Base-by-base conservation (phyloP, 2,888 invertebrate species). In the Therioaphis trifolii region DNA sequence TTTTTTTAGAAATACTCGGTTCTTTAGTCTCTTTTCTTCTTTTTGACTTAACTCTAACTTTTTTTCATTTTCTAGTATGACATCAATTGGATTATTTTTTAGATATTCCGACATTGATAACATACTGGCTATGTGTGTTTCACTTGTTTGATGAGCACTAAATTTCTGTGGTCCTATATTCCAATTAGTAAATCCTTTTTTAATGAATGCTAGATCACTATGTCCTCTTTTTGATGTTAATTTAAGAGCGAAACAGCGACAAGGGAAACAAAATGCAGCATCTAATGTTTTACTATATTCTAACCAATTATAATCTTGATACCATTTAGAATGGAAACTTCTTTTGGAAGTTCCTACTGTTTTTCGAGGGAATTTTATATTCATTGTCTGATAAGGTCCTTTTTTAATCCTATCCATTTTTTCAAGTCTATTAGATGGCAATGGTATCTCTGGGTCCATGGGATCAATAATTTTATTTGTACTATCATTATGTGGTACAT, bases 1-100 rank as follows among this genome's bases (percentile, higher is more conserved):
- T 86, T 61, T 85, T 85, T 78, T 85, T 63, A 74, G 85, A 85
- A 85, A 79, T 85, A 85, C 85, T 86, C 63, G 84, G 71, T 66
- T 84, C 85, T 11, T 82, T 78, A 58, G 76, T 78, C 49, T 80
- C 80, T 66, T 84, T 85, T 49, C 86, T 76, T 46, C 85, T 85
- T 80, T 85, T 84, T 71, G 85, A 85, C 55, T 80, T 80, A 55
- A 85, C 86, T 79, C 85, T 85, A 74, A 78, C 84, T 46, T 46
- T 85, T 18, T 58, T 55, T 55, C 55, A 61, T 55, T 68, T 85
- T 18, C 40, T 27, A 49, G 27, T 75, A 27, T 27, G 21, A 55
- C n/a, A 35, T 66, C 49, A 69, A 84, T 18, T 49, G 35, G 55
- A 7, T 55, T 55, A n/a, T 18, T n/a, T 55, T 55, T 55, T n/a